Conservation (phyloP, 1,140 invertebrate genomes). For the Drosophila tsacasi region DNA sequence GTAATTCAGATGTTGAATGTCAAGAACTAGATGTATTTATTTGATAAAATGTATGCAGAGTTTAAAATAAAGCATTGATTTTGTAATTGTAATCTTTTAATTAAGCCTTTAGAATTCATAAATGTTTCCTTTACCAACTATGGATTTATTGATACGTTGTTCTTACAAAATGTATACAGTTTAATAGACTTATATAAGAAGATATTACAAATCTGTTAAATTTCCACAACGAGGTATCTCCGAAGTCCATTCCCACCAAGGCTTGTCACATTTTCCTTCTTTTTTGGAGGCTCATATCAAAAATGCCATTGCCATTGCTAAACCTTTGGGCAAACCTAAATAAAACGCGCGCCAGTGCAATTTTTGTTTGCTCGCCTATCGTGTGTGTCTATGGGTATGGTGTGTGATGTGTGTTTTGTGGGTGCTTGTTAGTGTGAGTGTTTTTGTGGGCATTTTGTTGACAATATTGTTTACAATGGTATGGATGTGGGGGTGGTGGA, state of each 20-base stretch:
- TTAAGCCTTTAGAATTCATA: too few species aligned
- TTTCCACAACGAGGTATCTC: conserved; percentile 6
- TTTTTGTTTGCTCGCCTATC: conserved; percentile 57
- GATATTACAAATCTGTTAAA: not conserved
- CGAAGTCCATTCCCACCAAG: not conserved
- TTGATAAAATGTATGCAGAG: not conserved
- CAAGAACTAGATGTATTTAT: not conserved
- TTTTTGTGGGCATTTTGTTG: conserved; percentile 58
- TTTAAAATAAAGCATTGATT: too few species aligned
- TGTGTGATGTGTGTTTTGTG: not conserved
- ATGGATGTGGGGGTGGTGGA: not conserved
- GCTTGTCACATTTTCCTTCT: not conserved
- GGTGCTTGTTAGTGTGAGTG: conserved; percentile 5
- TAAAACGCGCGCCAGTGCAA: conserved; percentile 50
- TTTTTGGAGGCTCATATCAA: conserved; percentile 49
- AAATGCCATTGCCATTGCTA: conserved; percentile 61
- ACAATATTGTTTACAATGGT: conserved; percentile 52
- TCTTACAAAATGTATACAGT: not conserved
- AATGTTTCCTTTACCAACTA: not conserved
- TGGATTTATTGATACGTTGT: not conserved
- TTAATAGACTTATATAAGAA: not conserved
- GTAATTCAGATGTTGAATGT: not conserved
- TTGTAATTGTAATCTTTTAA: too few species aligned
- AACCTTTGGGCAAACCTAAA: conserved; percentile 69
- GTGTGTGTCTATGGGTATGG: conserved; percentile 13